Evolutionary conservation across 2,888 invertebrate genomes (phyloP), one percentile per base, ranked within the genome.

Genomic region (Drosophila differens): DNA sequence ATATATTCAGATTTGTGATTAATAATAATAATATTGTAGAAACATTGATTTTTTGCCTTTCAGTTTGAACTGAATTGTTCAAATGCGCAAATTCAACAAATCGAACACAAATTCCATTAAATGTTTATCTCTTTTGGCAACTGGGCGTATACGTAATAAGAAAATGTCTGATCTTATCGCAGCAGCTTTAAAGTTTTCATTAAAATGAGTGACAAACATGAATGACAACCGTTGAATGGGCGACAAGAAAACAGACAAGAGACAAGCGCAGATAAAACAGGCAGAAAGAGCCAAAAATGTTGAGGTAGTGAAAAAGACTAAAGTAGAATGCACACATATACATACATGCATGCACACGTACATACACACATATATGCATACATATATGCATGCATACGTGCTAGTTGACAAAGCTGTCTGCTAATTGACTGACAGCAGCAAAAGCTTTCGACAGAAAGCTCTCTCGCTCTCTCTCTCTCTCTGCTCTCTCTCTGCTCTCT

Each of bases 221-320:
- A 19, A 22, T 28, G 66, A 47, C 32, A 64, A 64, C 52, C 59
- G 68, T 76, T 60, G 51, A 70, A 74, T 63, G 62, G 55, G 59
- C 59, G 62, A 62, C 52, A 54, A 16, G 51, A 28, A n/a, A 22
- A 19, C 0, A 19, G 28, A 33, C 22, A 33, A 54, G 12, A 53
- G 32, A 22, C 4, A 12, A 32, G 14, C 35, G 22, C 28, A 54
- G 47, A 65, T 47, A 22, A n/a, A 33, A 51, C 30, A 33, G 32
- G 33, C 44, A 59, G 32, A 32, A 28, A 51, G 51, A 51, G 19
- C 28, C 19, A 19, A 9, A 63, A 65, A 63, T 77, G 67, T 80
- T 79, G 78, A 71, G 76, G 76, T 79, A 78, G 76, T 41, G 30
- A 57, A 39, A 16, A 30, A n/a, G n/a, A n/a, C 14, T 3, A 28